Percentiles rank a stretch among this genome's conserved stretches.
phyloP scores from a whole-genome alignment of 2,888 invertebrate species.

The Palloptera scutellata region DNA sequence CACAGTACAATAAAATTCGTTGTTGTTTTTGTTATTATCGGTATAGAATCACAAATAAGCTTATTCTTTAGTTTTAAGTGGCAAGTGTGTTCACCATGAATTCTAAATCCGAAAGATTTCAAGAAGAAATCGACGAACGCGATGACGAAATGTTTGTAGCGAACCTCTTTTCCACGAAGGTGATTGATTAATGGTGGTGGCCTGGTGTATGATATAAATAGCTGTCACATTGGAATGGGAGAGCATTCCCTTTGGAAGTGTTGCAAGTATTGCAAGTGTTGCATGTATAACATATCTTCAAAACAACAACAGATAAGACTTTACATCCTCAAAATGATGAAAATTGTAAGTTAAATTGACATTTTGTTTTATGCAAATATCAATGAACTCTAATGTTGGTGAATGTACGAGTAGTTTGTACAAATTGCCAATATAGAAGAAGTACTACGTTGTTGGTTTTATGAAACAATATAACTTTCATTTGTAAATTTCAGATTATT shows the following conservation, averaged over 20 bases:
- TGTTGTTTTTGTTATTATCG: background rate
- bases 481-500: conserved; percentile 36
- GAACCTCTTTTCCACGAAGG: background rate
- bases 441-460: no score
- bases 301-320: conserved; percentile 14
- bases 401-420: no score
- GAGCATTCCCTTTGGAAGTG: background rate
- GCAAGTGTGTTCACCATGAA: background rate
- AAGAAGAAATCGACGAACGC: background rate
- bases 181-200: background rate
- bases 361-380: background rate
- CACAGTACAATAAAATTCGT: background rate
- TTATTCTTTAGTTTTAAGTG: background rate
- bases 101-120: background rate
- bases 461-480: background rate
- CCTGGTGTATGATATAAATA: background rate
- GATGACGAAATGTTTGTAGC: conserved; percentile 14
- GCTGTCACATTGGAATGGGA: background rate
- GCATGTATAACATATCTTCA: conserved; percentile 20
- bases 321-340: conserved; percentile 32
- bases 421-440: no score
- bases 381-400: no score
- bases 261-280: conserved; percentile 5
- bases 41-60: background rate
- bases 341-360: conserved; percentile 32